Base-by-base conservation (phyloP, 2,113 vertebrate genomes). In the Dasyprocta punctata region DNA sequence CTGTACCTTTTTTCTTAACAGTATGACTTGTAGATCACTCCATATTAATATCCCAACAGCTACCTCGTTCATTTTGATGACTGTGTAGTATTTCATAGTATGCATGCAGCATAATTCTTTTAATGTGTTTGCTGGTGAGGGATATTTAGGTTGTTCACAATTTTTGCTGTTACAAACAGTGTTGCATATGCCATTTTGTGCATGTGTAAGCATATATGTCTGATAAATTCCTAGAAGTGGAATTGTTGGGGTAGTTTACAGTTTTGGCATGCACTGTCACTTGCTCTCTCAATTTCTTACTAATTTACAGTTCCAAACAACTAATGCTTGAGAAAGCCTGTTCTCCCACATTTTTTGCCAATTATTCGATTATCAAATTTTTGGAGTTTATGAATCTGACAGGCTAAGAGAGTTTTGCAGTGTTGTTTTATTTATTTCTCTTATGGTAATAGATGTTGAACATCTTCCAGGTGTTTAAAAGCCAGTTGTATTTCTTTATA, bases 1-100 rank as follows among this genome's bases (percentile, higher is more conserved):
- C 28, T 73, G 12, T 93, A 83, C 33, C 28, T 47, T 92, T 95
- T 63, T 77, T n/a, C 85, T 94, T 75, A 61, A 28, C 24, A 78
- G 61, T 61, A 54, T 78, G 61, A 65, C 63, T 92, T 71, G 13
- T 54, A 88, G 63, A 63, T 89, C 26, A 78, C 14, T 63, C 52
- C 80, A 14, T 30, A 41, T 89, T 83, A 81, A 22, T 65, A 65
- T 89, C 47, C 87, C 81, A 52, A 58, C 7, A 38, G 22, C 36
- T 38, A n/a, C 33, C 88, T 83, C n/a, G 75, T 61, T 86, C 38
- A 30, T 97, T 97, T 94, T 94, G 89, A 58, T 90, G 81, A 52
- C 13, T 92, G n/a, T 17, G 13, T 83, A 78, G 26, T 58, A 28
- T 90, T 67, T 20, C 26, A 94, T 1, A 47, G 20, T 80, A 84